Evolutionary conservation across 2,888 invertebrate genomes (phyloP).

Genomic region (Kryphioiulus occultus): DNA sequence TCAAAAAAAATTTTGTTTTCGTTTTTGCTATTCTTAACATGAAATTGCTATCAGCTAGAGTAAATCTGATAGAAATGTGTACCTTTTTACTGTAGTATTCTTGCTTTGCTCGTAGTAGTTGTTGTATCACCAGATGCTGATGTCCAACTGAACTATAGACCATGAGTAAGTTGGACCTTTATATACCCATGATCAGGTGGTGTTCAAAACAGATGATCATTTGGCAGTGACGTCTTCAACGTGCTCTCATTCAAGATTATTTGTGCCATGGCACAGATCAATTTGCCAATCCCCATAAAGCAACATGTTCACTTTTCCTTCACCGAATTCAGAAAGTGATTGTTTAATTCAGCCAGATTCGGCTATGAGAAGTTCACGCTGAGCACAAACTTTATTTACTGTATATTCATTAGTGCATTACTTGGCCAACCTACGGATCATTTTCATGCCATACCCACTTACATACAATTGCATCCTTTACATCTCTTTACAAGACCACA

Average conservation of each 20-base stretch:
- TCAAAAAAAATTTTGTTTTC: no score
- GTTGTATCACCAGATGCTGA: conserved; percentile 40
- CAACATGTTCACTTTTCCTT: conserved; percentile 41
- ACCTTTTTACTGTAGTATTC: not conserved
- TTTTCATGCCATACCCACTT: conserved; percentile 35
- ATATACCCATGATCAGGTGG: conserved; percentile 37
- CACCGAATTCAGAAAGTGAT: conserved; percentile 38
- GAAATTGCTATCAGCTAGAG: not conserved
- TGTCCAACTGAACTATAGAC: conserved; percentile 22
- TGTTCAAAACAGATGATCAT: conserved; percentile 24
- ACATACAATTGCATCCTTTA: conserved; percentile 35
- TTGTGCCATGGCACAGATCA: conserved; percentile 45
- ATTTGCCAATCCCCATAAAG: conserved; percentile 41
- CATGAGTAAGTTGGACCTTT: conserved; percentile 30
- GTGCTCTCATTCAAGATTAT: conserved; percentile 38
- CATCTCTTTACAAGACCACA: conserved; percentile 28
- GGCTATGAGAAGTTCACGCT: conserved; percentile 11
- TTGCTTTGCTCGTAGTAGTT: not conserved
- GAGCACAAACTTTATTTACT: not conserved
- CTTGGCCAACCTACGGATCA: not conserved
- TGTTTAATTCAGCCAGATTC: conserved; percentile 31
- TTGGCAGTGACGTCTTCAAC: conserved; percentile 43
- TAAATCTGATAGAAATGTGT: not conserved
- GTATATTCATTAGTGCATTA: conserved; percentile 20
- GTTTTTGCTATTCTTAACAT: not conserved